Evolutionary conservation across 2,113 vertebrate species (phyloP), one percentile per base, ranked within the genome.

Genomic region (Anarhynchus alexandrinus): DNA sequence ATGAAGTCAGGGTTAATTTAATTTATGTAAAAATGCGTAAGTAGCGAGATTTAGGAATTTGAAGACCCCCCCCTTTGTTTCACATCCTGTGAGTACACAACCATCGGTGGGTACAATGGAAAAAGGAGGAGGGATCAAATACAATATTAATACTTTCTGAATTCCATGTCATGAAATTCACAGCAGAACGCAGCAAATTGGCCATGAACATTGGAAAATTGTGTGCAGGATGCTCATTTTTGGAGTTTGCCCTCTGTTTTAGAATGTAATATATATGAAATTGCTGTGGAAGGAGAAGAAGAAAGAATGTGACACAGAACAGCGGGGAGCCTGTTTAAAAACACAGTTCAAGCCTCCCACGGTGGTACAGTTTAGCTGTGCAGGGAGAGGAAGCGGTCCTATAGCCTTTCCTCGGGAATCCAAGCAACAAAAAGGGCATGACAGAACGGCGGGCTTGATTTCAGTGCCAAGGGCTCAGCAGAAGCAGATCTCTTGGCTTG

Each of bases 261-360:
- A 86, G 93, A 97, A 82, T 2, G 40, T 89, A 94, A 96, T 96
- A 84, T 85, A 96, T 96, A 93, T 86, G 82, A 97, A 96, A 96
- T 97, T 93, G 93, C 86, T 72, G 57, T 80, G 87, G 93, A 94
- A 97, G 47, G 83, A 91, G 84, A 97, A 90, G 82, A 86, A 87
- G 85, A 97, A 94, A 87, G 86, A 80, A 96, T 78, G 91, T 95
- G 97, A 94, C 91, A 81, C 30, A 36, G 71, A 94, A 23, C 97
- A 97, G 94, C 91, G 87, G 97, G 96, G 86, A 96, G 76, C 80
- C 96, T 97, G 91, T 96, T 97, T 97, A 95, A 86, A 97, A 97
- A 84, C 85, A 72, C 55, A 82, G 52, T 79, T 88, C 90, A 95
- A 88, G 84, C 93, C 86, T 96, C 90, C 88, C 78, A 91, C 29